Evolutionary conservation across 1,140 invertebrate species (phyloP).

Genomic region (Lanistes nyassanus): DNA sequence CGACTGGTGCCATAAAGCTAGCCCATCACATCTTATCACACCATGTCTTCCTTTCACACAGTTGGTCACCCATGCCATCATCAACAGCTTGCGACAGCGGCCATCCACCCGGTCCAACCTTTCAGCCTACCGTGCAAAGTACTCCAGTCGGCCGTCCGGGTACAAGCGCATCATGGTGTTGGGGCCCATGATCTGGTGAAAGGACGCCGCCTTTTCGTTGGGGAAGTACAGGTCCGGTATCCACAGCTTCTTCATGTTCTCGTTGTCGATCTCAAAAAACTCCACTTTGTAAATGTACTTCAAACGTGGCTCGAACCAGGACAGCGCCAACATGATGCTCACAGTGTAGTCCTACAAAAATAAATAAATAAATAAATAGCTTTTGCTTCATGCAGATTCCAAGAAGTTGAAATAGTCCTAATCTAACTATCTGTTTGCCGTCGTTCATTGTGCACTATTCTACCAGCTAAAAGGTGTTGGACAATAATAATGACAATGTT

Average conservation of each 20-base stretch:
- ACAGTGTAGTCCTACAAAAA: slow-evolving; percentile 53
- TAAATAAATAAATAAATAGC: too few relatives aligned
- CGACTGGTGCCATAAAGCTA: too few relatives aligned
- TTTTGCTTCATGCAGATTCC: too few relatives aligned
- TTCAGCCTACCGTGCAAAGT: slow-evolving; percentile 53
- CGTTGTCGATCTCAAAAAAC: slow-evolving; percentile 54
- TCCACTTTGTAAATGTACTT: slow-evolving; percentile 36
- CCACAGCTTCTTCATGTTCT: slow-evolving; percentile 64
- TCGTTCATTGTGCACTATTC: too few relatives aligned
- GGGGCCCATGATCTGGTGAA: slow-evolving; percentile 67
- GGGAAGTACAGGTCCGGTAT: slow-evolving; percentile 68
- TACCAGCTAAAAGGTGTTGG: too few relatives aligned
- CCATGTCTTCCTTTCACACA: too few relatives aligned
- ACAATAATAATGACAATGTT: too few relatives aligned
- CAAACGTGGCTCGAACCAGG: slow-evolving; percentile 46
- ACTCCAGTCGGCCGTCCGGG: slow-evolving; percentile 68
- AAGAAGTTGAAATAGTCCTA: too few relatives aligned
- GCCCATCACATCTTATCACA: too few relatives aligned
- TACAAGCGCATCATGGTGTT: slow-evolving; percentile 67
- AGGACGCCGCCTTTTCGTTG: slow-evolving; percentile 67
- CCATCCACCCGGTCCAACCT: slow-evolving; percentile 71
- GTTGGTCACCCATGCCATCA: neutral
- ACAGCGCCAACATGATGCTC: slow-evolving; percentile 48
- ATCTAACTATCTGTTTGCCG: too few relatives aligned
- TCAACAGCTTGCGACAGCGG: slow-evolving; percentile 66